Percentiles rank a stretch among this genome's conserved stretches.
These are phyloP conservation scores for Aurelia sp. DNA, from an alignment of 30 jellyfish, hydroid and myxozoan species.

Conservation along the genomic window DNA sequence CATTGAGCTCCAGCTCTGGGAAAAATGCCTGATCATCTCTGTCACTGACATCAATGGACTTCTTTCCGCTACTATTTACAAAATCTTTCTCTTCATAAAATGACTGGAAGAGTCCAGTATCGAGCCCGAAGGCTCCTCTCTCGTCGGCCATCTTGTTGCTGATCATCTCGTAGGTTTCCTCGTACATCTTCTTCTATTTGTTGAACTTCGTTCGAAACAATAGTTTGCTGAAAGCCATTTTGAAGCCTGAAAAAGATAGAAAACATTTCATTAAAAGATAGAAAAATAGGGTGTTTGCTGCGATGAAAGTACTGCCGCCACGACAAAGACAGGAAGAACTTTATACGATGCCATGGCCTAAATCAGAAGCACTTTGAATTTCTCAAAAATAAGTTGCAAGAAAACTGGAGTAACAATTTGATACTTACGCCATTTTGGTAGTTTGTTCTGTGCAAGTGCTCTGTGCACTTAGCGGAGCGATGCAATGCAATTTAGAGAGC, in stretches of 20 bases:
- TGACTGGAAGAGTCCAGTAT: constrained; percentile 70
- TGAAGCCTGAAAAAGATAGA: constrained; percentile 53
- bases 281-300: too few species aligned
- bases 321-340: neutral
- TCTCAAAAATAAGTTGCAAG: neutral
- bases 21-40: too few species aligned
- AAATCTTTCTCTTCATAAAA: constrained; percentile 23
- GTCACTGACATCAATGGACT: too few species aligned
- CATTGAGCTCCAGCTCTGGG: too few species aligned
- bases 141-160: constrained; percentile 62
- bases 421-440: constrained; percentile 77
- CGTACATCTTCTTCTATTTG: constrained; percentile 15
- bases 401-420: neutral
- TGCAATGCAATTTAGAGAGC: constrained; percentile 56
- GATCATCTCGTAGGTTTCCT: constrained; percentile 30
- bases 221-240: constrained; percentile 64
- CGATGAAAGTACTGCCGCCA: too few species aligned
- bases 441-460: constrained; percentile 74
- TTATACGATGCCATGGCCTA: neutral
- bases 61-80: too few species aligned
- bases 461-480: constrained; percentile 63
- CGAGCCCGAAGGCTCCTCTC: constrained; percentile 56
- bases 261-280: too few species aligned
- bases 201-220: constrained; percentile 22
- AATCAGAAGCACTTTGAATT: too few species aligned